phyloP scores from a whole-genome alignment of 2,888 invertebrate species.

The Timema podura region DNA sequence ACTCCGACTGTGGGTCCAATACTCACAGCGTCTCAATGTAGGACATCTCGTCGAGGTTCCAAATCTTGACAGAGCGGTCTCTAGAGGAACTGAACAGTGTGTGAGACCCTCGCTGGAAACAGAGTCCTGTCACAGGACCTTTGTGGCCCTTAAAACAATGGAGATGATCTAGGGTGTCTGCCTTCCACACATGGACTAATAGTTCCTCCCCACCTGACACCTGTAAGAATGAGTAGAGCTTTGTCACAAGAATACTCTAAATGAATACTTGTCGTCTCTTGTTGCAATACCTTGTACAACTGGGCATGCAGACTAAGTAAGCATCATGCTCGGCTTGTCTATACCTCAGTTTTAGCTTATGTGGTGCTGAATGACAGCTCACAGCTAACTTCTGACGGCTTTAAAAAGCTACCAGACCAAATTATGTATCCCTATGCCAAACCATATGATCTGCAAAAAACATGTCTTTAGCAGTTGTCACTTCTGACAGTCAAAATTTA shows the following conservation, averaged over 20 bases:
- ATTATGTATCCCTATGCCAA: too few relatives aligned
- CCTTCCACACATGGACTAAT: slow-evolving; percentile 80
- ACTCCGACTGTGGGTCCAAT: neutral
- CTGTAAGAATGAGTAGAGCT: slow-evolving; percentile 37
- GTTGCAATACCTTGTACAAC: neutral
- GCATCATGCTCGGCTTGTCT: slow-evolving; percentile 46
- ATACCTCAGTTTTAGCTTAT: too few relatives aligned
- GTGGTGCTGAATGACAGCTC: too few relatives aligned
- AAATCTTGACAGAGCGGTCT: slow-evolving; percentile 49
- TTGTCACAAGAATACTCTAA: slow-evolving; percentile 15
- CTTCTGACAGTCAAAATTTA: too few relatives aligned
- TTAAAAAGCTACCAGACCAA: too few relatives aligned
- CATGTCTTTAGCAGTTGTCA: too few relatives aligned
- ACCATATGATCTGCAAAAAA: too few relatives aligned
- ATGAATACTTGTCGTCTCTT: neutral
- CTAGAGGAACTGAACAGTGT: slow-evolving; percentile 64
- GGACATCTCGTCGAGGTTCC: slow-evolving; percentile 94
- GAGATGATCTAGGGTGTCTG: slow-evolving; percentile 66
- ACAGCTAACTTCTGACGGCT: too few relatives aligned
- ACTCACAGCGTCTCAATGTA: slow-evolving; percentile 81
- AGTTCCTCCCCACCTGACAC: slow-evolving; percentile 66
- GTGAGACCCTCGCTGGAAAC: slow-evolving; percentile 81
- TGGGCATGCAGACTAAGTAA: slow-evolving; percentile 40
- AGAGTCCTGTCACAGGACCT: slow-evolving; percentile 67
- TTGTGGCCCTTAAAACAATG: slow-evolving; percentile 80